phyloP scores from a whole-genome alignment of 2,888 invertebrate genomes.

The Sepiola atlantica region DNA sequence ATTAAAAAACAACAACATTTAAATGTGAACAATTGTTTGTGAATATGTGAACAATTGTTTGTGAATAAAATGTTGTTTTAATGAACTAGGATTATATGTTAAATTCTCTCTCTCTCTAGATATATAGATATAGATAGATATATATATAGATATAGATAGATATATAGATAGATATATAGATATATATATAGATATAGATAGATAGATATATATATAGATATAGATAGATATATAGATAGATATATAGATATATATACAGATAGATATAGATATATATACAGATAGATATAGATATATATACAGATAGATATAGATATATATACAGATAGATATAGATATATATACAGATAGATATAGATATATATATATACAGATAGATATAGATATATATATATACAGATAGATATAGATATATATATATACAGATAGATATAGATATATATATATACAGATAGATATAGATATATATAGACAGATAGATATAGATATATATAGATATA shows the following conservation, averaged over 20 bases:
- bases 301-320: neutral
- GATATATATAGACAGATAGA: neutral
- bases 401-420: neutral
- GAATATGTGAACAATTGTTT: too few species aligned
- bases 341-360: neutral
- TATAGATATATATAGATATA: neutral
- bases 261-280: constrained; percentile 20
- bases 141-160: neutral
- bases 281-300: neutral
- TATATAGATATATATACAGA: neutral
- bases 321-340: too few species aligned
- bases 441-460: neutral
- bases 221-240: neutral
- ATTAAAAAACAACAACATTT: too few species aligned
- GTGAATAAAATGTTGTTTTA: too few species aligned
- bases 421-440: neutral
- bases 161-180: neutral
- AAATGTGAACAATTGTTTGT: too few species aligned
- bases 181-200: neutral
- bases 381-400: neutral
- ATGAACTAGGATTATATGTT: too few species aligned
- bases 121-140: neutral
- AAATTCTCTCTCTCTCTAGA: too few species aligned
- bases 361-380: neutral
- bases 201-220: neutral